A percentile compares a stretch with the other conserved stretches of the same genome.
These are phyloP conservation scores for Horisme vitalbata DNA, from an alignment of 2,888 invertebrate species.

Conservation along the genomic window DNA sequence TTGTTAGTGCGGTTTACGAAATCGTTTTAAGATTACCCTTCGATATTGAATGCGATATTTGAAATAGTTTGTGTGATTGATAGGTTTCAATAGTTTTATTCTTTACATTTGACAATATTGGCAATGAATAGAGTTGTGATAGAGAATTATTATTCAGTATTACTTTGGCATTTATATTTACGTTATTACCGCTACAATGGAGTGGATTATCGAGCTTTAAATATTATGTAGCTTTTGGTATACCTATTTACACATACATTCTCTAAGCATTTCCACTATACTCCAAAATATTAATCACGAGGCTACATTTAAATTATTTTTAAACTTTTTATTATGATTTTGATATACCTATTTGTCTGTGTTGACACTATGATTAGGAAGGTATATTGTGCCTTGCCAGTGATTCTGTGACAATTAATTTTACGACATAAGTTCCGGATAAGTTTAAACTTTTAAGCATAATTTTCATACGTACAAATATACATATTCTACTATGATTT, in stretches of 20 bases:
- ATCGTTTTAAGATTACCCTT: slow-evolving; percentile 52
- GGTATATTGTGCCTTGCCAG: slow-evolving; percentile 56
- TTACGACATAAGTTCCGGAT: slow-evolving; percentile 29
- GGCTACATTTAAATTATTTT: slow-evolving; percentile 39
- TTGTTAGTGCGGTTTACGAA: slow-evolving; percentile 17
- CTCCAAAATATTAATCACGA: slow-evolving; percentile 21
- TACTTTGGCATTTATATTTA: slow-evolving; percentile 69
- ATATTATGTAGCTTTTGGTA: slow-evolving; percentile 18
- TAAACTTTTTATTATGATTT: slow-evolving; percentile 27
- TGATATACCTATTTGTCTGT: slow-evolving; percentile 25
- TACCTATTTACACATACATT: slow-evolving; percentile 10
- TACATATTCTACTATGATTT: slow-evolving; percentile 3
- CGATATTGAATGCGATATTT: slow-evolving; percentile 48
- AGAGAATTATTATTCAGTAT: slow-evolving; percentile 57
- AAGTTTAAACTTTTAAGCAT: slow-evolving; percentile 37
- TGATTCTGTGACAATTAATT: slow-evolving; percentile 49
- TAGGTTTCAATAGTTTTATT: slow-evolving; percentile 31
- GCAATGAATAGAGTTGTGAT: slow-evolving; percentile 42
- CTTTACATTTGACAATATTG: slow-evolving; percentile 41
- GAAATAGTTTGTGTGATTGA: slow-evolving; percentile 39
- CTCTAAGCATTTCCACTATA: slow-evolving; percentile 3
- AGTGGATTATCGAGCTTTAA: slow-evolving; percentile 32
- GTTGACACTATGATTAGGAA: slow-evolving; percentile 34
- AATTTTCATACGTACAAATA: slow-evolving; percentile 36
- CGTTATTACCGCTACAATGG: slow-evolving; percentile 18